These are phyloP conservation scores for Eriocheir sinensis DNA, from an alignment of 1,140 invertebrate species.

Conservation along the genomic window DNA sequence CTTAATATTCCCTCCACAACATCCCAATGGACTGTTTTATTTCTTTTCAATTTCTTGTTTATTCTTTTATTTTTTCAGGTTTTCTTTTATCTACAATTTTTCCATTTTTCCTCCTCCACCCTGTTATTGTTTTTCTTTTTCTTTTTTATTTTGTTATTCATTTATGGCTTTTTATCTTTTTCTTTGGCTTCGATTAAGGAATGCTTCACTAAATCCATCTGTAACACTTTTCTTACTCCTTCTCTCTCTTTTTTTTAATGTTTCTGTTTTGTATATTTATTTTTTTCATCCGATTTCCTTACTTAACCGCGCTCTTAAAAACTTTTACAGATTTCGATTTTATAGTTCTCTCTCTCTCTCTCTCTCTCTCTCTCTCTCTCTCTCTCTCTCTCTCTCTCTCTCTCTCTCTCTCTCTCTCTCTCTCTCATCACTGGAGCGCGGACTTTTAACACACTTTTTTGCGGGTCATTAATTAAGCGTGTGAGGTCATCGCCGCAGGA, in stretches of 20 bases:
- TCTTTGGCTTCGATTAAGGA: too few relatives aligned
- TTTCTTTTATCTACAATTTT: too few relatives aligned
- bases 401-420: background rate
- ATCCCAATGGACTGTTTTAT: too few relatives aligned
- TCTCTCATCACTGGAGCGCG: background rate
- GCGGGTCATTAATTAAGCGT: too few relatives aligned
- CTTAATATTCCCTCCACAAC: background rate
- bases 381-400: slow-evolving; percentile 43
- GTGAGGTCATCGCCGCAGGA: too few relatives aligned
- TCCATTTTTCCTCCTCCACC: background rate
- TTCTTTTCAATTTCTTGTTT: too few relatives aligned
- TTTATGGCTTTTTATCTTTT: background rate
- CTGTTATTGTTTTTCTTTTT: background rate
- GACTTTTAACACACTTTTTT: too few relatives aligned
- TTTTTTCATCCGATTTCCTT: slow-evolving; percentile 8
- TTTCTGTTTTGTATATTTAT: background rate
- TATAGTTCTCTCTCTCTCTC: slow-evolving; percentile 52
- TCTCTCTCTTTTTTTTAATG: background rate
- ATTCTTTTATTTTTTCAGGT: too few relatives aligned
- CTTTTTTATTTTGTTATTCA: background rate
- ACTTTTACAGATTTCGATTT: too few relatives aligned
- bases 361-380: slow-evolving; percentile 53
- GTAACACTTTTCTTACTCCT: background rate
- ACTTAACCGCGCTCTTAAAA: too few relatives aligned
- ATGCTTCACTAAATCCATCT: too few relatives aligned